Evolutionary conservation across 2,113 vertebrate genomes (phyloP).

Genomic region (Pelecanus crispus): DNA sequence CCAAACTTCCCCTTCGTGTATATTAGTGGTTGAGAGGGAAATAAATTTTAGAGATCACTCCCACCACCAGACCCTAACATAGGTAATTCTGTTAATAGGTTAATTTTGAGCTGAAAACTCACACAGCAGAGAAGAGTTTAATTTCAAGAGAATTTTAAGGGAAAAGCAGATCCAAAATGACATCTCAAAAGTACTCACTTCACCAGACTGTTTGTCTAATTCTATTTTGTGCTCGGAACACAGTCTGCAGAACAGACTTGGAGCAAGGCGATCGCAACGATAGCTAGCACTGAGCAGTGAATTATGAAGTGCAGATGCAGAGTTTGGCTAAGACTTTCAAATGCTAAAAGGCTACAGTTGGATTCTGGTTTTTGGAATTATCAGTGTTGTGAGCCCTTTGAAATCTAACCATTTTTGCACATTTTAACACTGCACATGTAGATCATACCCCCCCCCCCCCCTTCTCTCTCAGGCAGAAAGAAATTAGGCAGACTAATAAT

Average conservation of each 20-base stretch:
- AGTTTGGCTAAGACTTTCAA: neutral
- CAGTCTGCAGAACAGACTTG: neutral
- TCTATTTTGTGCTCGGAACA: neutral
- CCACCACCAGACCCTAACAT: neutral
- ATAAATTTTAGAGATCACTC: neutral
- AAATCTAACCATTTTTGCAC: neutral
- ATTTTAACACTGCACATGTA: neutral
- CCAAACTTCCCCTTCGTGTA: neutral
- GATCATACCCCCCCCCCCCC: too few relatives aligned
- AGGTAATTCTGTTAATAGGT: neutral
- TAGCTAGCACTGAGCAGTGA: neutral
- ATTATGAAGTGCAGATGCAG: neutral
- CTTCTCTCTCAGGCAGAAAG: neutral
- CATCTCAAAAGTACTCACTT: neutral
- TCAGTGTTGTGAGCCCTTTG: neutral
- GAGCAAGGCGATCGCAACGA: rapidly evolving
- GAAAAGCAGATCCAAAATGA: neutral
- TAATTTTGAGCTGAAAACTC: neutral
- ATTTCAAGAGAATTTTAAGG: neutral
- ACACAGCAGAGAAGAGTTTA: neutral
- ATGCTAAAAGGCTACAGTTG: neutral
- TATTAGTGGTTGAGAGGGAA: neutral
- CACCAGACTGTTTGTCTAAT: neutral
- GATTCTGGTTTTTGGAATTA: neutral
- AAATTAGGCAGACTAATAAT: conserved; percentile 14